Evolutionary conservation across 2,888 invertebrate genomes (phyloP).

Genomic region (Mythimna loreyi): DNA sequence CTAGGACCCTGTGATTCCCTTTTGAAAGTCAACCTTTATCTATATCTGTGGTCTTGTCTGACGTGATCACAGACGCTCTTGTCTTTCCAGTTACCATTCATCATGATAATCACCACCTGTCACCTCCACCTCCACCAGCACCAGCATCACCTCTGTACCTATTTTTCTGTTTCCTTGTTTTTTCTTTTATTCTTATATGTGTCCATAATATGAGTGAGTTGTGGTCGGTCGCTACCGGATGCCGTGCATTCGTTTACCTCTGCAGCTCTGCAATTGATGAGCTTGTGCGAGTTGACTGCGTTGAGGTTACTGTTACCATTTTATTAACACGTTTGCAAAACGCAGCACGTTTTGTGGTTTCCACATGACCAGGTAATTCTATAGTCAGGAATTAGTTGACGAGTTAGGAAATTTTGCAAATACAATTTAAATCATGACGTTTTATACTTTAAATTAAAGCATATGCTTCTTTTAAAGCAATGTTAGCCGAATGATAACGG

Average conservation of each 20-base stretch:
- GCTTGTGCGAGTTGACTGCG: background rate
- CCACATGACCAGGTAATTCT: background rate
- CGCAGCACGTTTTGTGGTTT: background rate
- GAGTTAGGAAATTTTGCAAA: constrained; percentile 5
- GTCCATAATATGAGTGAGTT: background rate
- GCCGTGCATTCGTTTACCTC: background rate
- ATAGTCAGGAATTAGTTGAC: background rate
- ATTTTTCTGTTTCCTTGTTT: too few species aligned
- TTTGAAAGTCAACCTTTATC: too few species aligned
- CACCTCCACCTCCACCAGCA: too few species aligned
- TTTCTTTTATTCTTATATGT: too few species aligned
- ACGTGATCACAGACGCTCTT: background rate
- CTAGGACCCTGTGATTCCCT: too few species aligned
- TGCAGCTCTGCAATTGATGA: constrained; percentile 14
- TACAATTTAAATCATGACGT: background rate
- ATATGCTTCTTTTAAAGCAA: too few species aligned
- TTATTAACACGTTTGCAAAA: background rate
- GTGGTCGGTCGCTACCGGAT: too few species aligned
- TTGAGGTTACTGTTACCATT: background rate
- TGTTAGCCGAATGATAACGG: too few species aligned
- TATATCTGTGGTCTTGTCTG: background rate
- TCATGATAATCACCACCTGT: too few species aligned
- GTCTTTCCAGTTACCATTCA: background rate
- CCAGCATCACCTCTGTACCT: too few species aligned
- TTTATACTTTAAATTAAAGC: too few species aligned